Conservation (phyloP, 1,140 invertebrate species). For the Vanessa atalanta region DNA sequence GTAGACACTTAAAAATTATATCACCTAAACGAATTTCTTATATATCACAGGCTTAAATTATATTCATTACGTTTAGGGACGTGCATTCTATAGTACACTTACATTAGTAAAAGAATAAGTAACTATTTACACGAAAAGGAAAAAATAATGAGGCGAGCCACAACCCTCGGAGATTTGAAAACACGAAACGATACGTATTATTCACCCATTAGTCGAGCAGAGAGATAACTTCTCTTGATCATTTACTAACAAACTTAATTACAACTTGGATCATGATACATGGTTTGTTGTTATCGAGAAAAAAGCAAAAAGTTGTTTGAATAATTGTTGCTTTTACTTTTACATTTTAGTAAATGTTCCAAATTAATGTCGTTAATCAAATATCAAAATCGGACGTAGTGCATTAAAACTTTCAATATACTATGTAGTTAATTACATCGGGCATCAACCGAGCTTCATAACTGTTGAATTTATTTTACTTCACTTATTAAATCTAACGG, state of each 20-base stretch:
- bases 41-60: conserved; percentile 80
- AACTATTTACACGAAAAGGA: conserved; percentile 80
- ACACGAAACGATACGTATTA: conserved; percentile 66
- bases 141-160: conserved; percentile 78
- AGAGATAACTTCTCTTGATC: conserved; percentile 58
- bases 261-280: conserved; percentile 42
- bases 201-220: conserved; percentile 60
- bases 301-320: not conserved
- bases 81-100: conserved; percentile 79
- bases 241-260: conserved; percentile 50
- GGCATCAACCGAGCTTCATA: not conserved
- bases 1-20: conserved; percentile 42
- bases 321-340: not conserved
- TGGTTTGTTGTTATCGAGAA: conserved; percentile 5
- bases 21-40: conserved; percentile 60
- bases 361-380: not conserved
- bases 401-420: conserved; percentile 2
- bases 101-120: conserved; percentile 73
- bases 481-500: conserved; percentile 7
- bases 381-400: not conserved
- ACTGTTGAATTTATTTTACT: conserved; percentile 9
- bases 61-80: conserved; percentile 75
- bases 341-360: not conserved
- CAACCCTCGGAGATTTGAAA: conserved; percentile 79
- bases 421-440: not conserved